Percentiles rank a stretch among this genome's conserved stretches.
Evolutionary conservation across 2,797 vertebrate species (phyloP).

Genomic region (Catamblyrhynchus diadema): DNA sequence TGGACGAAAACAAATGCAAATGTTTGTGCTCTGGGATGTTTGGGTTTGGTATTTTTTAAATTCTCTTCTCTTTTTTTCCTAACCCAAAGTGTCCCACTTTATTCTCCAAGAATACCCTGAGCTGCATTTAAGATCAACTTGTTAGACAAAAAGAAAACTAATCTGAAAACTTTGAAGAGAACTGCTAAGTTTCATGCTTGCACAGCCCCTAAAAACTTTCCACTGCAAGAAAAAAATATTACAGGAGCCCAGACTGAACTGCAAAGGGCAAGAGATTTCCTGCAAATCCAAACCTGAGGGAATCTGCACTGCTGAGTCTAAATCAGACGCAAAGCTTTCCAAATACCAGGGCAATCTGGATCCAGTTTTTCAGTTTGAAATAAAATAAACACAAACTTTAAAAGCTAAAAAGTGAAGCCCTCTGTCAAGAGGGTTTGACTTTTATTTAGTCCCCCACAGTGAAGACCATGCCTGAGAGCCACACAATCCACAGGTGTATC

Average conservation of each 20-base stretch:
- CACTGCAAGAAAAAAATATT: neutral
- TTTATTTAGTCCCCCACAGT: neutral
- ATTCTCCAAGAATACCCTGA: neutral
- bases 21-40: conserved; percentile 33
- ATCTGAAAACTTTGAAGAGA: neutral
- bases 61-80: conserved; percentile 17
- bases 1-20: conserved; percentile 38
- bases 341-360: neutral
- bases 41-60: neutral
- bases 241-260: neutral
- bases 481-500: neutral
- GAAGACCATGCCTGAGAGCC: neutral
- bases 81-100: conserved; percentile 22
- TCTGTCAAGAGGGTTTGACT: neutral
- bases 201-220: neutral
- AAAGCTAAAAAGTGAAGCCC: neutral
- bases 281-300: neutral
- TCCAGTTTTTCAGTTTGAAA: neutral
- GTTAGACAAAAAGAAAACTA: conserved; percentile 14
- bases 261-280: neutral
- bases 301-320: neutral
- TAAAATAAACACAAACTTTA: neutral
- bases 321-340: neutral
- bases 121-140: neutral
- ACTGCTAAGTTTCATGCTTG: neutral